phyloP scores from a whole-genome alignment of 1,140 invertebrate species.

The Melanaphis sacchari region DNA sequence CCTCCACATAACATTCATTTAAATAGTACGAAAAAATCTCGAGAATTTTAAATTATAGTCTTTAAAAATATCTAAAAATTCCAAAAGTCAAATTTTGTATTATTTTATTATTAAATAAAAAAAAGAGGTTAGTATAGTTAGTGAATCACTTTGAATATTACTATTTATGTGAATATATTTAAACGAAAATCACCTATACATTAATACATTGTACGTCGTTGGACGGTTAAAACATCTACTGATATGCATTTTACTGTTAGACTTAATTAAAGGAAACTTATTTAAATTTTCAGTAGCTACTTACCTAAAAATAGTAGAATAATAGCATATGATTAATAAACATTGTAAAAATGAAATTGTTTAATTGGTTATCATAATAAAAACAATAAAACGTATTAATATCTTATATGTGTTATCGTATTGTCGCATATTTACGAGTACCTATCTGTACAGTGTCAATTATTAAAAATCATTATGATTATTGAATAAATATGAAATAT shows the following conservation, averaged over 20 bases:
- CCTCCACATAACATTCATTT: too few relatives aligned
- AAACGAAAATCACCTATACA: neutral
- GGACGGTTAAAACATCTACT: neutral
- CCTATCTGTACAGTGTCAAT: neutral
- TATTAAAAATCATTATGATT: neutral
- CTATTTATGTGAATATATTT: neutral
- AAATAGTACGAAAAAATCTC: too few relatives aligned
- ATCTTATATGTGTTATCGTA: too few relatives aligned
- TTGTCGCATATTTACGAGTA: neutral
- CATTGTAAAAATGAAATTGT: neutral
- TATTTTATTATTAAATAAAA: too few relatives aligned
- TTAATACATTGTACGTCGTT: neutral
- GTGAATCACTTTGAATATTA: neutral
- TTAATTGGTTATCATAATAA: too few relatives aligned
- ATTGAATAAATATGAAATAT: neutral
- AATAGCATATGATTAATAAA: neutral
- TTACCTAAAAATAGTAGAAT: neutral
- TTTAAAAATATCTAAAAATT: too few relatives aligned
- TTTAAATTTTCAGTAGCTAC: neutral
- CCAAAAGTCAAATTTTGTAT: too few relatives aligned
- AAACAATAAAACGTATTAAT: too few relatives aligned
- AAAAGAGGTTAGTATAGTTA: too few relatives aligned
- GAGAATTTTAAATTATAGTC: too few relatives aligned
- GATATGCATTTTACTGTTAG: neutral
- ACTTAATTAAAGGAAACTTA: too few relatives aligned